phyloP scores from a whole-genome alignment of 2,113 vertebrate species.

The Cisticola juncidis region DNA sequence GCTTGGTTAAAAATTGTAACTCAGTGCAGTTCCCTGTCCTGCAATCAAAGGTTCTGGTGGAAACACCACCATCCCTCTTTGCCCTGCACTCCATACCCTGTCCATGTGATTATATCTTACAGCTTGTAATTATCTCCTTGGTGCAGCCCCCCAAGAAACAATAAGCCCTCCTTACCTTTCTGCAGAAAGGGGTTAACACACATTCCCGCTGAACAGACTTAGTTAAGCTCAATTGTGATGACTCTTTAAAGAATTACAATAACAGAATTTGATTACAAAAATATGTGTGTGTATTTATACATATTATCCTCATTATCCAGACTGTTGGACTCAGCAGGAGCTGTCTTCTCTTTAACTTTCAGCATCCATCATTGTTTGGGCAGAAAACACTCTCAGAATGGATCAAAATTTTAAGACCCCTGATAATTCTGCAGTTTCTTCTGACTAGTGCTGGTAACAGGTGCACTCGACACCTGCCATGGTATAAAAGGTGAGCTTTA shows the following conservation, averaged over 20 bases:
- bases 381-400: not conserved
- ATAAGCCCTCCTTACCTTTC: not conserved
- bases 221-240: not conserved
- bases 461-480: not conserved
- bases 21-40: not conserved
- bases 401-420: not conserved
- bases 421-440: not conserved
- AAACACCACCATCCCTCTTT: not conserved
- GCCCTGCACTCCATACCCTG: not conserved
- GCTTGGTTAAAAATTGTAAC: not conserved
- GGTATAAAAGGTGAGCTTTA: not conserved
- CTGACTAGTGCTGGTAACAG: not conserved
- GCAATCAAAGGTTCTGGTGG: not conserved
- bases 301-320: not conserved
- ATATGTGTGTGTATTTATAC: no score
- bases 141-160: not conserved
- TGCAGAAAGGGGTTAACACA: not conserved
- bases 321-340: not conserved
- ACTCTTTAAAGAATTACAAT: not conserved
- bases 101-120: not conserved
- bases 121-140: conserved; percentile 18
- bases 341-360: not conserved
- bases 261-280: not conserved
- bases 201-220: not conserved
- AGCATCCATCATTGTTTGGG: not conserved